Evolutionary conservation across 2,113 vertebrate species (phyloP).

Genomic region (Romanogobio albipinnatus): DNA sequence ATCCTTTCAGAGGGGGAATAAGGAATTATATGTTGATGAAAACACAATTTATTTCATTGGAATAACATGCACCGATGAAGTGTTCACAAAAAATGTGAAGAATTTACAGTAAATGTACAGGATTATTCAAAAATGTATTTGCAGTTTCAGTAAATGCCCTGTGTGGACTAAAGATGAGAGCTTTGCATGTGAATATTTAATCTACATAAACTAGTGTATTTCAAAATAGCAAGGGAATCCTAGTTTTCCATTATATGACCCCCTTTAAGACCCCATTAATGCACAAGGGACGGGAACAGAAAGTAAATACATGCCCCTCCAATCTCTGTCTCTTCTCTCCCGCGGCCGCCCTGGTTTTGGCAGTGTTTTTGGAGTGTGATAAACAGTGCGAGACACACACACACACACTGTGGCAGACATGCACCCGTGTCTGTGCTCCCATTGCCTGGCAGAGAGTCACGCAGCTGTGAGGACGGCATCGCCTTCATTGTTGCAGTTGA

Average conservation of each 20-base stretch:
- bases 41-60: neutral
- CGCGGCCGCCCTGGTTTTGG: constrained; percentile 41
- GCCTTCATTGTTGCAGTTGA: constrained; percentile 25
- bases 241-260: neutral
- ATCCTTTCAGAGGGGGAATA: neutral
- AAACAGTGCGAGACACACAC: constrained; percentile 54
- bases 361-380: constrained; percentile 62
- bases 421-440: constrained; percentile 48
- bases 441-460: constrained; percentile 45
- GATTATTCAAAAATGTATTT: too few relatives aligned
- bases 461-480: constrained; percentile 41
- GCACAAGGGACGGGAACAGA: neutral
- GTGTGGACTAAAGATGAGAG: neutral
- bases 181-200: neutral
- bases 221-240: neutral
- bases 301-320: neutral
- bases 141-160: neutral
- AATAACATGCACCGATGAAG: neutral
- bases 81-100: neutral
- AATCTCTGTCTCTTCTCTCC: constrained; percentile 54
- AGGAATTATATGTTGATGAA: neutral
- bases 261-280: neutral
- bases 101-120: neutral
- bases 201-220: neutral
- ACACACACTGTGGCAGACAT: neutral